Conservation (phyloP, 1,140 invertebrate species). For the Microplitis demolitor region DNA sequence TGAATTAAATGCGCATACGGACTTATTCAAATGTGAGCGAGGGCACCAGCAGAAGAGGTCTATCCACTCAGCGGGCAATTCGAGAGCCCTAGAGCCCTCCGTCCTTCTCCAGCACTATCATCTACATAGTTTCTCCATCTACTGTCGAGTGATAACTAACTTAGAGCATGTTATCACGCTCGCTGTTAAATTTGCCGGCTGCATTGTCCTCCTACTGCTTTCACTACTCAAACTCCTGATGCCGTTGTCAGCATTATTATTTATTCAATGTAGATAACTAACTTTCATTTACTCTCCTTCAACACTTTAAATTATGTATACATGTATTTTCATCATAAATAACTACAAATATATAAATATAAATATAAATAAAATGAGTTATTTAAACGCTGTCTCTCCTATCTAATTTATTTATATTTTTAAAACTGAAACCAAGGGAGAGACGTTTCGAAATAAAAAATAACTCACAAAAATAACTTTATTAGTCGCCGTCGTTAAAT, state of each 20-base stretch:
- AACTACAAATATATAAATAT: too few species aligned
- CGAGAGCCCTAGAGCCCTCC: background rate
- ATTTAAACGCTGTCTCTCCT: too few species aligned
- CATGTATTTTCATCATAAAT: background rate
- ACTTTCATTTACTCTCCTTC: background rate
- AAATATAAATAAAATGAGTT: too few species aligned
- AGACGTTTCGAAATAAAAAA: too few species aligned
- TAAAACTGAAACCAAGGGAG: too few species aligned
- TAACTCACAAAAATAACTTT: too few species aligned
- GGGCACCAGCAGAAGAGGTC: background rate
- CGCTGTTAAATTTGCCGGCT: constrained; percentile 23
- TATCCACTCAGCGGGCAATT: background rate
- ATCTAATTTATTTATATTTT: too few species aligned
- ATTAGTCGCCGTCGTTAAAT: too few species aligned
- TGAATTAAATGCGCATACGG: constrained; percentile 6
- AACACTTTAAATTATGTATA: background rate
- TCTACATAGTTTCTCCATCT: constrained; percentile 22
- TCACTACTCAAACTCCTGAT: too few species aligned
- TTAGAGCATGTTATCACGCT: constrained; percentile 30
- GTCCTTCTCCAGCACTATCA: background rate
- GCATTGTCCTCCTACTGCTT: constrained; percentile 24
- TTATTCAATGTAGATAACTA: constrained; percentile 16
- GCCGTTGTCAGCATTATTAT: constrained; percentile 27
- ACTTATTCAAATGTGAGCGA: constrained; percentile 2
- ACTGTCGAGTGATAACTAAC: constrained; percentile 34